Percentiles rank a stretch among this genome's conserved stretches.
phyloP scores from a whole-genome alignment of 2,888 invertebrate genomes.

The Philereme vetulata region DNA sequence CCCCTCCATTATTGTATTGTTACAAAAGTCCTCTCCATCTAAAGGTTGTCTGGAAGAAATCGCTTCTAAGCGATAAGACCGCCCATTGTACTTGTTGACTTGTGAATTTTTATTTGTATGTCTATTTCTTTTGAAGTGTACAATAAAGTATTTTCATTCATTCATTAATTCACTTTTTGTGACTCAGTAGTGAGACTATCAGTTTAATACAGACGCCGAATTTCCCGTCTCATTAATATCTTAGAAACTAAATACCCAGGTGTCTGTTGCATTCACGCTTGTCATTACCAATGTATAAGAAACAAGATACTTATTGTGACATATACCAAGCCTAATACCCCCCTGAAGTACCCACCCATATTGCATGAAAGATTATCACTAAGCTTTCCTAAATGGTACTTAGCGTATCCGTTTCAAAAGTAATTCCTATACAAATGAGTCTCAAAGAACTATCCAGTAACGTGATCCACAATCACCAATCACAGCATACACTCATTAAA shows the following conservation, averaged over 20 bases:
- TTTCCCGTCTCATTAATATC: conserved; percentile 6
- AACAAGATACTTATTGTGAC: conserved; percentile 24
- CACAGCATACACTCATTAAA: conserved; percentile 20
- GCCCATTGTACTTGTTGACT: no score
- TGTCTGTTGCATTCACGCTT: conserved; percentile 17
- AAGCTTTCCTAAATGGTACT: conserved; percentile 37
- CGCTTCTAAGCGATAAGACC: no score
- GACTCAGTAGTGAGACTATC: no score
- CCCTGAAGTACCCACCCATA: background rate
- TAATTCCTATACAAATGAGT: conserved; percentile 39
- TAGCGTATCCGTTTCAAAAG: conserved; percentile 39
- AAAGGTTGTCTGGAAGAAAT: no score
- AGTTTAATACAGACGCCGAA: no score
- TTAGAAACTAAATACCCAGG: conserved; percentile 17
- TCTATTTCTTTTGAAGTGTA: no score
- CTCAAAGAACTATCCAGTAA: conserved; percentile 37
- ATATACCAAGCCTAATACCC: background rate
- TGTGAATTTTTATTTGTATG: no score
- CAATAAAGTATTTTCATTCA: no score
- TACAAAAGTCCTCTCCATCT: no score
- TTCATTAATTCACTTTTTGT: no score
- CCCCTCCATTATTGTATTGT: no score
- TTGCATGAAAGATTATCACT: conserved; percentile 30
- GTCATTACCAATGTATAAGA: conserved; percentile 19
- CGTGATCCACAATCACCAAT: conserved; percentile 36